Conservation (phyloP, 2,113 vertebrate genomes). For the Equus przewalskii region DNA sequence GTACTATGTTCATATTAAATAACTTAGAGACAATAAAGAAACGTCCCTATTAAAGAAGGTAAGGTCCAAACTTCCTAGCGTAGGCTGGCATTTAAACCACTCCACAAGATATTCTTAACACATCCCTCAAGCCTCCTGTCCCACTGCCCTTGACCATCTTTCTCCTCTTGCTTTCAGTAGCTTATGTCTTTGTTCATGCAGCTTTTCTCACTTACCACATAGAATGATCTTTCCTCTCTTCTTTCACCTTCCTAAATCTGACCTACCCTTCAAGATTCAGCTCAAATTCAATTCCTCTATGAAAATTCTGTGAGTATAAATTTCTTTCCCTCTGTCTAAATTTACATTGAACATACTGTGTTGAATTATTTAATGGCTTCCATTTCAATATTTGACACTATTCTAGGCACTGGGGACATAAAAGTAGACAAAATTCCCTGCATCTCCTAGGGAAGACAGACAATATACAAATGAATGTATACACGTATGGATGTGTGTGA, state of each 20-base stretch:
- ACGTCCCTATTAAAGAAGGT: background rate
- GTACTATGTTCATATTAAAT: background rate
- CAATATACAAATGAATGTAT: background rate
- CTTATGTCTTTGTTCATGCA: background rate
- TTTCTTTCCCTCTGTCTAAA: slow-evolving; percentile 13
- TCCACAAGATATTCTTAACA: background rate
- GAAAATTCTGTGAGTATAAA: background rate
- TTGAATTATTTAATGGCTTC: background rate
- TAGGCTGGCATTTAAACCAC: background rate
- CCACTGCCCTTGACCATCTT: background rate
- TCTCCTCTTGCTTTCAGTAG: background rate
- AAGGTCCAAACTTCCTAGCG: background rate
- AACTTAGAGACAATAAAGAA: background rate
- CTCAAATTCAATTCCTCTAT: background rate
- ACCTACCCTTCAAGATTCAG: background rate
- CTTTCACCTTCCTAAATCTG: background rate
- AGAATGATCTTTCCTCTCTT: background rate
- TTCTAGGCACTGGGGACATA: background rate
- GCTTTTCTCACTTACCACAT: background rate
- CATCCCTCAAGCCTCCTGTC: background rate
- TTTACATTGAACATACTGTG: background rate
- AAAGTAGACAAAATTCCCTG: background rate
- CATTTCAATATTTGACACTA: slow-evolving; percentile 46
- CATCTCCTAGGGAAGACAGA: background rate
- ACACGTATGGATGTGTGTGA: background rate